A percentile compares a stretch with the other conserved stretches of the same genome.
phyloP scores from a whole-genome alignment of 2,888 invertebrate species.

The Flexamia atlantica region DNA sequence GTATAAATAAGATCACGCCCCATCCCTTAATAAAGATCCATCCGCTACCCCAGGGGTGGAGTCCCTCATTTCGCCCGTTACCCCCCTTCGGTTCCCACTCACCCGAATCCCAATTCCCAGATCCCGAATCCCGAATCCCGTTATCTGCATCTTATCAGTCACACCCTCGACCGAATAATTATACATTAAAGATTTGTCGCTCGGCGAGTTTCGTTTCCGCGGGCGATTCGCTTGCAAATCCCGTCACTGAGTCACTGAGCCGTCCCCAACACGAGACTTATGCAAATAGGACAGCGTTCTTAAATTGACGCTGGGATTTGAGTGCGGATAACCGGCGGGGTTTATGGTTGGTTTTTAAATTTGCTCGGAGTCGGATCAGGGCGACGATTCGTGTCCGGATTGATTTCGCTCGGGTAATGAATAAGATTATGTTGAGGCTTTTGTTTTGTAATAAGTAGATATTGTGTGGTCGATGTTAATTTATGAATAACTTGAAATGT shows the following conservation, averaged over 20 bases:
- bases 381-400: neutral
- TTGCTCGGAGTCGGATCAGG: conserved; percentile 8
- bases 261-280: conserved; percentile 45
- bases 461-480: no score
- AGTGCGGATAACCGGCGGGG: conserved; percentile 34
- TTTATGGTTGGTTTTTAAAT: conserved; percentile 24
- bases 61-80: conserved; percentile 37
- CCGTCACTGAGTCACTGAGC: conserved; percentile 2
- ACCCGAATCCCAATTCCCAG: no score
- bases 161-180: conserved; percentile 59
- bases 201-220: neutral
- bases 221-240: conserved; percentile 40
- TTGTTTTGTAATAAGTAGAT: no score
- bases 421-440: no score
- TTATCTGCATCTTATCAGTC: conserved; percentile 67
- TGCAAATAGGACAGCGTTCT: conserved; percentile 49
- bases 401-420: neutral
- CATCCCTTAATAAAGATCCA: conserved; percentile 62
- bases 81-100: conserved; percentile 56
- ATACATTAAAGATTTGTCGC: conserved; percentile 60
- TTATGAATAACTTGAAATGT: no score
- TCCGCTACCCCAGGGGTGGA: conserved; percentile 44
- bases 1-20: conserved; percentile 56
- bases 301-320: conserved; percentile 35
- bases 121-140: no score